Percentiles rank a stretch among this genome's conserved stretches.
Conservation (phyloP, 1,140 invertebrate genomes). For the Phocides pigmalion region DNA sequence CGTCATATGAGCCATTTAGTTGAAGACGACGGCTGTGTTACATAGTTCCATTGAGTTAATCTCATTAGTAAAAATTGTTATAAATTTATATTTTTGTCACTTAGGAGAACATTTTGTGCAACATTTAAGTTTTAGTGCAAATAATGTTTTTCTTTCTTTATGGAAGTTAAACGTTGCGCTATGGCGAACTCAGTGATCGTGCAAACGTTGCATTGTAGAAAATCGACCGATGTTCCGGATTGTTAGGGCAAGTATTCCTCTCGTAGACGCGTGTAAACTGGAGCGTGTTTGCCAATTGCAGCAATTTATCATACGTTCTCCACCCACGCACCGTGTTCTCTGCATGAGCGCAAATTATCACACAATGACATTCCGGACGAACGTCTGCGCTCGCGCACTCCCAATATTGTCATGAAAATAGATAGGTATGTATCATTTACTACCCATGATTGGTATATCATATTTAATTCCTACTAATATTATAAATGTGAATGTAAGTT, state of each 20-base stretch:
- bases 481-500: too few relatives aligned
- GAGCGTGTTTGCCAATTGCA: slow-evolving; percentile 37
- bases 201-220: slow-evolving; percentile 4
- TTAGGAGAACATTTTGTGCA: too few relatives aligned
- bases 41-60: not conserved
- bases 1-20: not conserved
- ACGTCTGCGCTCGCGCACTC: slow-evolving; percentile 27
- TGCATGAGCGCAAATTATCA: slow-evolving; percentile 45
- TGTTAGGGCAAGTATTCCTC: slow-evolving; percentile 11
- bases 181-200: slow-evolving; percentile 7
- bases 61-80: not conserved
- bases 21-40: not conserved
- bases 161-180: too few relatives aligned
- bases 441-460: not conserved
- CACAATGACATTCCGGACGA: slow-evolving; percentile 51
- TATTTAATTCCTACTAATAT: too few relatives aligned
- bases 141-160: too few relatives aligned
- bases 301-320: slow-evolving; percentile 40
- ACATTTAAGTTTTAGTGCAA: too few relatives aligned
- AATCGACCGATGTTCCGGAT: slow-evolving; percentile 11
- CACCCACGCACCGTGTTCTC: slow-evolving; percentile 38
- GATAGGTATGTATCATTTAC: slow-evolving; percentile 25
- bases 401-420: slow-evolving; percentile 27
- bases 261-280: slow-evolving; percentile 1
- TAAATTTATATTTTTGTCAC: too few relatives aligned